phyloP scores from a whole-genome alignment of 2,113 vertebrate genomes.

The Podarcis muralis region DNA sequence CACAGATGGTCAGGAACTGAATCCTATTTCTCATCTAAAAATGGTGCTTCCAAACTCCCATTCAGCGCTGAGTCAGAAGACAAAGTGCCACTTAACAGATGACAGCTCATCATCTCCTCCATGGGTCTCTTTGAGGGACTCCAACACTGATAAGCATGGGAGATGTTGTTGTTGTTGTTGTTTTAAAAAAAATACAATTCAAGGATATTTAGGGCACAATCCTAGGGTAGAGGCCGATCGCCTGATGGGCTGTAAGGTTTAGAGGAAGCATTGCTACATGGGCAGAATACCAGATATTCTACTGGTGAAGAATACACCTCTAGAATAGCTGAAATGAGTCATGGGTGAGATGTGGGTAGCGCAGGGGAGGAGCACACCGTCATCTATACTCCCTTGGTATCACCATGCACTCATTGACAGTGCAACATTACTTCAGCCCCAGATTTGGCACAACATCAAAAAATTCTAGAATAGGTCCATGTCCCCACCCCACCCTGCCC shows the following conservation, averaged over 20 bases:
- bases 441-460: no score
- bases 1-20: slow-evolving; percentile 35
- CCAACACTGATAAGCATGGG: not conserved
- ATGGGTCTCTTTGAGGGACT: not conserved
- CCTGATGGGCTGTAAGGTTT: not conserved
- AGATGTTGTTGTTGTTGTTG: not conserved
- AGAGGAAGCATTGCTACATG: no score
- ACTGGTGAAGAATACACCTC: not conserved
- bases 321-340: no score
- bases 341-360: no score
- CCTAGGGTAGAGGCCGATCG: no score
- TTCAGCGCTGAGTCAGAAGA: slow-evolving; percentile 34
- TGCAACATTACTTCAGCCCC: no score
- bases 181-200: not conserved
- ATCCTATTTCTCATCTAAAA: slow-evolving; percentile 33
- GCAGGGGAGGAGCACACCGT: no score
- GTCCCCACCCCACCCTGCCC: no score
- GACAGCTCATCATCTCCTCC: slow-evolving; percentile 10
- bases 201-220: not conserved
- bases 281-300: not conserved
- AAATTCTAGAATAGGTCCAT: no score
- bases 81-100: slow-evolving; percentile 18
- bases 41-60: slow-evolving; percentile 24
- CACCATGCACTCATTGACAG: no score
- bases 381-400: no score